Evolutionary conservation across 2,888 invertebrate species (phyloP).

Genomic region (Petrolisthes cinctipes): DNA sequence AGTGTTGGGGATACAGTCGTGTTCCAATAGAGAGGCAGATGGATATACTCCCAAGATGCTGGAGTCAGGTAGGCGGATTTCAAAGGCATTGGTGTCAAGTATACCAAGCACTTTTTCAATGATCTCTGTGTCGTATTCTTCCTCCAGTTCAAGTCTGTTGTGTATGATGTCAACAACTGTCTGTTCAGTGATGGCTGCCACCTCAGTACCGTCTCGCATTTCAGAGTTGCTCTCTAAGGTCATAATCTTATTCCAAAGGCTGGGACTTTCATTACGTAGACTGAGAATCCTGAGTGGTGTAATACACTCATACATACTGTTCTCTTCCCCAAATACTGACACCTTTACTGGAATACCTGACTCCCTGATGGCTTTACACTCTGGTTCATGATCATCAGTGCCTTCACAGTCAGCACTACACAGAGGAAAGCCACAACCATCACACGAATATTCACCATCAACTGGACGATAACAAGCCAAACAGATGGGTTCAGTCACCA

Average conservation of each 20-base stretch:
- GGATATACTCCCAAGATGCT: conserved; percentile 59
- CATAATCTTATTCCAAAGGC: conserved; percentile 56
- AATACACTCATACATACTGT: conserved; percentile 62
- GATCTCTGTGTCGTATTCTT: conserved; percentile 43
- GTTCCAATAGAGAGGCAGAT: conserved; percentile 57
- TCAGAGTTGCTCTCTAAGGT: conserved; percentile 62
- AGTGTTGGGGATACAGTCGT: conserved; percentile 64
- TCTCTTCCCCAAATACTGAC: conserved; percentile 57
- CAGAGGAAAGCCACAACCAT: conserved; percentile 63
- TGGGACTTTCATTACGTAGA: conserved; percentile 44
- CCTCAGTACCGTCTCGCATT: conserved; percentile 55
- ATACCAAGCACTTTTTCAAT: conserved; percentile 62
- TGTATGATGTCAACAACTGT: conserved; percentile 64
- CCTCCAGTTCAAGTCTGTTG: conserved; percentile 46
- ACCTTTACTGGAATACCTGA: conserved; percentile 60
- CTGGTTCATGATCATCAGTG: conserved; percentile 58
- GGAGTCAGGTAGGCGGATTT: conserved; percentile 60
- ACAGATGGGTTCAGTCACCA: conserved; percentile 65
- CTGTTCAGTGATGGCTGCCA: conserved; percentile 59
- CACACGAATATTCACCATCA: conserved; percentile 49
- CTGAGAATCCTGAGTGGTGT: conserved; percentile 58
- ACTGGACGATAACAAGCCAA: conserved; percentile 65
- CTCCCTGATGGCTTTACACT: conserved; percentile 58
- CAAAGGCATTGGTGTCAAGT: conserved; percentile 65
- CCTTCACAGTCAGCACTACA: conserved; percentile 58